Evolutionary conservation across 2,888 invertebrate species (phyloP).

Genomic region (Polymixis flavicincta): DNA sequence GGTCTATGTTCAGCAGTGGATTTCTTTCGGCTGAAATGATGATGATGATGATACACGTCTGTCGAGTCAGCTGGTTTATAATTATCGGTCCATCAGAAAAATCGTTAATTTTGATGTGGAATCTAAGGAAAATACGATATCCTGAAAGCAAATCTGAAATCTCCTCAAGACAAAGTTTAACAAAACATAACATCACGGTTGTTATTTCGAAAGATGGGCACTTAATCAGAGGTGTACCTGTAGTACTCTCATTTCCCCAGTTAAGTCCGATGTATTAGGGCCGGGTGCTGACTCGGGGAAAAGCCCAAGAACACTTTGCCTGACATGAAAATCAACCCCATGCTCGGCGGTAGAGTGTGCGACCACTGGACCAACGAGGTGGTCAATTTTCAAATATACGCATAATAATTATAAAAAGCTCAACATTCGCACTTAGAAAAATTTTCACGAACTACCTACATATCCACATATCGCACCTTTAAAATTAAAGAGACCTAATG

Average conservation of each 20-base stretch:
- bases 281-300: no score
- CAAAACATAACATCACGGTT: no score
- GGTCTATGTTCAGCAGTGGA: no score
- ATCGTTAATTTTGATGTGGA: not conserved
- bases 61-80: not conserved
- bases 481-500: no score
- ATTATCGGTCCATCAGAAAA: not conserved
- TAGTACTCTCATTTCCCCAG: no score
- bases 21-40: no score
- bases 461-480: no score
- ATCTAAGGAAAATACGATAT: not conserved
- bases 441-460: constrained; percentile 20
- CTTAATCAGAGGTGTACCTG: no score
- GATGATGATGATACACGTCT: no score
- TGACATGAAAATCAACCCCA: not conserved
- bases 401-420: not conserved
- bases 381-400: not conserved
- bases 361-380: not conserved
- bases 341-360: not conserved
- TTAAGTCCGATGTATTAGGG: no score
- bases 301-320: not conserved
- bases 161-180: no score
- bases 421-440: not conserved
- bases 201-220: no score
- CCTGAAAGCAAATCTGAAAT: not conserved